Conservation (phyloP, 2,797 vertebrate species). For the Xerus rutilus region DNA sequence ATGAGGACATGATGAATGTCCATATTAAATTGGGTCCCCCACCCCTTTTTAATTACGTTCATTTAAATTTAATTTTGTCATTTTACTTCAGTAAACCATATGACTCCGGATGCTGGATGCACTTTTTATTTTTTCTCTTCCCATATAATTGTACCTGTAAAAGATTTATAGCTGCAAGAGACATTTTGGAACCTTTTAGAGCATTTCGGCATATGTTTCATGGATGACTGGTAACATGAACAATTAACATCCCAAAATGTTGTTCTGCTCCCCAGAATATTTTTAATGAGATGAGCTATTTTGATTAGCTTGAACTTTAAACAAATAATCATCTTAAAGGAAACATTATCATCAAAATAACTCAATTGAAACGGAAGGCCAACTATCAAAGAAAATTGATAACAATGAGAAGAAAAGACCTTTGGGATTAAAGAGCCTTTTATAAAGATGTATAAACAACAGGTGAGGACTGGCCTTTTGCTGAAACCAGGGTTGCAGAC, state of each 20-base stretch:
- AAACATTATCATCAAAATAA: slow-evolving; percentile 74
- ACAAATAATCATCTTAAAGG: slow-evolving; percentile 81
- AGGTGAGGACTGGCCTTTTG: slow-evolving; percentile 22
- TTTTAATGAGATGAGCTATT: slow-evolving; percentile 79
- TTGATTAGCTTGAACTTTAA: slow-evolving; percentile 84
- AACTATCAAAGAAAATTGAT: slow-evolving; percentile 47
- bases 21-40: slow-evolving; percentile 88
- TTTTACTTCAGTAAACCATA: slow-evolving; percentile 93
- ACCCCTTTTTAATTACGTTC: slow-evolving; percentile 91
- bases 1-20: slow-evolving; percentile 89
- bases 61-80: slow-evolving; percentile 94
- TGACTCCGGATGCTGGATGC: slow-evolving; percentile 92
- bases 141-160: slow-evolving; percentile 91
- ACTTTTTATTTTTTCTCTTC: slow-evolving; percentile 89
- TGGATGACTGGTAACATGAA: slow-evolving; percentile 83
- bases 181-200: slow-evolving; percentile 88
- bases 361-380: slow-evolving; percentile 61
- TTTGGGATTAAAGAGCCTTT: slow-evolving; percentile 43
- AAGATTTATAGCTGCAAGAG: slow-evolving; percentile 92
- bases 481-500: slow-evolving; percentile 44
- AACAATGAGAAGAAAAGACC: slow-evolving; percentile 60
- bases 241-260: slow-evolving; percentile 83
- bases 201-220: slow-evolving; percentile 85
- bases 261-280: slow-evolving; percentile 72
- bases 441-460: slow-evolving; percentile 56